Conservation (phyloP, 1,140 invertebrate species). For the Onthophagus taurus region DNA sequence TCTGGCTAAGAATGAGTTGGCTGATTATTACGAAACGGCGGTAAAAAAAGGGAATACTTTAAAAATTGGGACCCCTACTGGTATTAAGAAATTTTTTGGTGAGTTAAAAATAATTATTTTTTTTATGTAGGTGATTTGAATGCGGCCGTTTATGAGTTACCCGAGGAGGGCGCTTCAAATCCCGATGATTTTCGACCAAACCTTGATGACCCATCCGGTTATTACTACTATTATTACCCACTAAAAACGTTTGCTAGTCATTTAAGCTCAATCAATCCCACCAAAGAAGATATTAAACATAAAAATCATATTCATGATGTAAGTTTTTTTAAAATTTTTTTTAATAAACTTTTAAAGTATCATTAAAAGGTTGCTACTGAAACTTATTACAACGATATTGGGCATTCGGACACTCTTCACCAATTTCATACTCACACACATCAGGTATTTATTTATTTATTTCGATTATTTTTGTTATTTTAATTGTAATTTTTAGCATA, state of each 20-base stretch:
- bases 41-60: constrained; percentile 31
- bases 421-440: constrained; percentile 35
- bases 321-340: too few relatives aligned
- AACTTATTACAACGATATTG: too few relatives aligned
- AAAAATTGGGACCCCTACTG: constrained; percentile 20
- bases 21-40: constrained; percentile 30
- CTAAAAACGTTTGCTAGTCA: constrained; percentile 35
- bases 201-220: constrained; percentile 18
- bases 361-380: too few relatives aligned
- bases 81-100: too few relatives aligned
- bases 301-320: too few relatives aligned
- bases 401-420: constrained; percentile 16
- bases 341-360: too few relatives aligned
- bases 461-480: too few relatives aligned
- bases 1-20: constrained; percentile 31
- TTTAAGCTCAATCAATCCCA: too few relatives aligned
- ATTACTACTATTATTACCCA: constrained; percentile 37
- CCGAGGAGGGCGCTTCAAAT: constrained; percentile 16
- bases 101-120: too few relatives aligned
- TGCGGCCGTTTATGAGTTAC: constrained; percentile 30
- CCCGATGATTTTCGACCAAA: constrained; percentile 2
- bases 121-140: constrained; percentile 20
- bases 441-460: constrained; percentile 25
- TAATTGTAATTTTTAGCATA: constrained; percentile 28
- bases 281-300: too few relatives aligned